A percentile compares a stretch with the other conserved stretches of the same genome.
phyloP scores from a whole-genome alignment of 2,113 vertebrate species.

The Trogon melanurus region DNA sequence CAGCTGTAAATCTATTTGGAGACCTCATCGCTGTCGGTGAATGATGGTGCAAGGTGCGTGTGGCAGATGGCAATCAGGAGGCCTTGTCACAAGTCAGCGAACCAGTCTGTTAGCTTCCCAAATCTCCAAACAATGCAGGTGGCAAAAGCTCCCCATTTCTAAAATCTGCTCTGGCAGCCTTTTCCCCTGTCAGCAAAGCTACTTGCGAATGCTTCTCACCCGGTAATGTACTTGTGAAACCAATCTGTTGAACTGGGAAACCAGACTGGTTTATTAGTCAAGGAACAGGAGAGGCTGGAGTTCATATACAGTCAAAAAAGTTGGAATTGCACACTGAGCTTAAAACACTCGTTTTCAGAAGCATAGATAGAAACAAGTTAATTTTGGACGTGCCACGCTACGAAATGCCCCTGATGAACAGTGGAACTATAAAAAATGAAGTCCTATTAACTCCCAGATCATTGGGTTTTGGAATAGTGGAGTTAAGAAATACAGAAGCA shows the following conservation, averaged over 20 bases:
- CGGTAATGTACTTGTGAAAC: neutral
- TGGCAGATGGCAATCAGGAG: constrained; percentile 4
- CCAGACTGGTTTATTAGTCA: neutral
- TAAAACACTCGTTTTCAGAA: neutral
- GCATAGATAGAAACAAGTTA: neutral
- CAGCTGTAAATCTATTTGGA: constrained; percentile 14
- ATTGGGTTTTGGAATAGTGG: neutral
- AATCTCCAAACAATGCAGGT: neutral
- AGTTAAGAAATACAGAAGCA: neutral
- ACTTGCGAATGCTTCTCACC: neutral
- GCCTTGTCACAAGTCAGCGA: neutral
- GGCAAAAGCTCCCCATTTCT: neutral
- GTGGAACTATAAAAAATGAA: neutral
- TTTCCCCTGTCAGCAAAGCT: neutral
- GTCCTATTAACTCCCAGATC: neutral
- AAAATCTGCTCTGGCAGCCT: constrained; percentile 19
- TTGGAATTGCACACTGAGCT: neutral
- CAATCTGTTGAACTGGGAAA: constrained; percentile 10
- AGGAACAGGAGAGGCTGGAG: neutral
- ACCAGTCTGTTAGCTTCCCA: neutral
- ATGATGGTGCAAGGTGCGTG: neutral
- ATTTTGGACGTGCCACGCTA: neutral
- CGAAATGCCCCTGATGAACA: neutral
- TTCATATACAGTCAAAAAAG: neutral
- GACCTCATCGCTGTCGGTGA: neutral